Evolutionary conservation across 2,888 invertebrate genomes (phyloP), one percentile per base, ranked within the genome.

Genomic region (Cephus runcator): DNA sequence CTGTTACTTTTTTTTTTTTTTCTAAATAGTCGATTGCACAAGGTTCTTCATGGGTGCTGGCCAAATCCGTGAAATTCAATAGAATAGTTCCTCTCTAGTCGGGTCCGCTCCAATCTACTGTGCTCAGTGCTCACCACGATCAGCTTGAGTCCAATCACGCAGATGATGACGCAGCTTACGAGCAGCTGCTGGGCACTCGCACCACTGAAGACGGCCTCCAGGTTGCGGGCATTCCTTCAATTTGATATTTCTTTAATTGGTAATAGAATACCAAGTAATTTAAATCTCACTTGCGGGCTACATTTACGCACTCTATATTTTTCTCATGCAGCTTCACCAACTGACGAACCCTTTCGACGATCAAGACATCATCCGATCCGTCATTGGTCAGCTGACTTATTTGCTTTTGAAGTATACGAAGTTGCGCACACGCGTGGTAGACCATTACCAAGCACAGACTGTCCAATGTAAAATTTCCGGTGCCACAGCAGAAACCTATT

Each of bases 101-200:
- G 40, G 36, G 40, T 40, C 15, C 15, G 40, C 1, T 40, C 15
- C 40, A 15, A 40, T 40, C 40, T 40, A 40, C 40, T 40, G 15
- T 15, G 15, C 40, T 40, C 40, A 73, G 73, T 35, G 73, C 75
- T 77, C 79, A 75, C 77, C 75, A 76, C 79, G 82, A 87, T 85
- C 76, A 83, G 80, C 77, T 85, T 82, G 82, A 85, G 85, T 79
- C 85, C 88, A 84, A 89, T 89, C 82, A 88, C 82, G 87, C 88
- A 83, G 82, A 87, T 87, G 85, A 87, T 84, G 81, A 87, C 82
- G 83, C 85, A 82, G 82, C 84, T 84, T 75, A 84, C 80, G 76
- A 82, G 81, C 84, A 88, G 83, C 84, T 88, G 87, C 82, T 82
- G 83, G 68, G 83, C 56, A 77, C 83, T 84, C 79, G 83, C 81